Evolutionary conservation across 2,113 vertebrate species (phyloP).

Genomic region (Butorides virescens): DNA sequence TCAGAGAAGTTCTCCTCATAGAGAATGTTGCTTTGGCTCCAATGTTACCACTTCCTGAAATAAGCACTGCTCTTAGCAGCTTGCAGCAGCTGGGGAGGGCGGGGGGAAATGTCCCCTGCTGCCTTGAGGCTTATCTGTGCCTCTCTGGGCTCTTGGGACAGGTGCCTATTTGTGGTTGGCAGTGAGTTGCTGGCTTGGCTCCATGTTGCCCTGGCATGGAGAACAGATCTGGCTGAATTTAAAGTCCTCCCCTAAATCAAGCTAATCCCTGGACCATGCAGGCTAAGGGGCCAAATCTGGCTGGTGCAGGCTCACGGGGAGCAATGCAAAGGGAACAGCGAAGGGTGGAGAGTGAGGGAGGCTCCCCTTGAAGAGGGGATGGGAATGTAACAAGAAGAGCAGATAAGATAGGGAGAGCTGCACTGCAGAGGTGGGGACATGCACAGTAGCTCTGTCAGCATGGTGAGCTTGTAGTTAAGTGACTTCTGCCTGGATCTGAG

Average conservation of each 20-base stretch:
- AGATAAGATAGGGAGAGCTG: neutral
- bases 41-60: neutral
- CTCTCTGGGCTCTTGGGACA: constrained; percentile 18
- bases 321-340: rapidly evolving
- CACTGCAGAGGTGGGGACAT: neutral
- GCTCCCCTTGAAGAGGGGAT: neutral
- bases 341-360: neutral
- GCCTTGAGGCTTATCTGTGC: constrained; percentile 43
- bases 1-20: neutral
- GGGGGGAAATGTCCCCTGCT: neutral
- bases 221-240: neutral
- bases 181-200: neutral
- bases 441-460: neutral
- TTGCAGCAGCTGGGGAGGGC: neutral
- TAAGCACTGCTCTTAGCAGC: constrained; percentile 21
- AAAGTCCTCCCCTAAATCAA: neutral
- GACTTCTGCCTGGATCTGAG: neutral
- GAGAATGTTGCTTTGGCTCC: neutral
- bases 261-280: neutral
- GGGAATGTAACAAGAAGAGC: neutral
- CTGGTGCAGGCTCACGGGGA: neutral
- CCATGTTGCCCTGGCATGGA: neutral
- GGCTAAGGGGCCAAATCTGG: neutral
- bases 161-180: constrained; percentile 15
- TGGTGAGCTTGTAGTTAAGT: neutral